Conservation (phyloP, 2,113 vertebrate genomes). For the human region GRCh38 chr1:33522001-33522500, state of each 20-base stretch:
- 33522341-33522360: neutral
- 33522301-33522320: neutral
- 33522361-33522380: neutral
- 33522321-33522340: too few relatives aligned
- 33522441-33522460: neutral
- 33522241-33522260: neutral
- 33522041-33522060: neutral
- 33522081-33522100: neutral
- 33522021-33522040: neutral
- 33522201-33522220: neutral
- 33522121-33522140: too few relatives aligned
- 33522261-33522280: too few relatives aligned
- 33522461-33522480: neutral
- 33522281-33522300: neutral
- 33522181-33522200: neutral
- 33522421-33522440: neutral
- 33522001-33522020: neutral
- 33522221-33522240: neutral
- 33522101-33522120: too few relatives aligned
- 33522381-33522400: neutral
- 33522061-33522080: neutral
- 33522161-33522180: neutral
- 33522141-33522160: neutral
- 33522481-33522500: neutral
- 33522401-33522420: neutral